Base-by-base conservation (phyloP, 1,140 invertebrate genomes). In the Microplitis mediator region DNA sequence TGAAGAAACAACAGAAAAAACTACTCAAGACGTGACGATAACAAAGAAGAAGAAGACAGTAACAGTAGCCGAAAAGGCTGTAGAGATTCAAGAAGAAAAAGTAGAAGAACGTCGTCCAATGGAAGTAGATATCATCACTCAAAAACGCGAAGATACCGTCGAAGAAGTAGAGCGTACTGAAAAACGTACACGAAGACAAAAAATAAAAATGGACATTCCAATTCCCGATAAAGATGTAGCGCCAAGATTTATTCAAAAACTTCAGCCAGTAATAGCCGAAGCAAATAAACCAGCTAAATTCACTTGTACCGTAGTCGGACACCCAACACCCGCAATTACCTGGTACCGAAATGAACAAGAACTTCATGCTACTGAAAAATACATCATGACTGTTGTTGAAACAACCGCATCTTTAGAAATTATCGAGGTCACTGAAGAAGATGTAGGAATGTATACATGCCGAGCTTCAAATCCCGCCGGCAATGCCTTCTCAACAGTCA, bases 381-480 rank as follows among this genome's bases (percentile, higher is more conserved):
- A 92, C 75, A 85, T 86, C 34, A 91, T 93, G 77, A 89, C 86
- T 60, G 81, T 90, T 39, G 81, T 88, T 50, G 89, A 92, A 77
- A 89, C 90, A 66, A 89, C 89, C n/a, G 90, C 91, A 8, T 89
- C 88, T 9, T 85, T 96, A 62, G 90, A 91, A 78, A 92, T 96
- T 72, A 82, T 84, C 16, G 88, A 90, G 60, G 89, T 92, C 1
- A 87, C 89, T 54, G 88, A 90, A 56, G 89, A 92, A 76, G 93
- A 96, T 85, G 90, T 91, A 72, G 95, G 93, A 32, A 90, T 93
- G 73, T 95, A 95, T 85, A 92, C 92, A 8, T 95, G 93, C 81
- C 91, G 90, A 81, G 93, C 94, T 5, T 90, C 90, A 34, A 96
- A 96, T 85, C 83, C 89, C 11, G 91, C 91, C 73, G 95, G 95